Conservation (phyloP, 2,797 vertebrate species). For the Nyctalus aviator region DNA sequence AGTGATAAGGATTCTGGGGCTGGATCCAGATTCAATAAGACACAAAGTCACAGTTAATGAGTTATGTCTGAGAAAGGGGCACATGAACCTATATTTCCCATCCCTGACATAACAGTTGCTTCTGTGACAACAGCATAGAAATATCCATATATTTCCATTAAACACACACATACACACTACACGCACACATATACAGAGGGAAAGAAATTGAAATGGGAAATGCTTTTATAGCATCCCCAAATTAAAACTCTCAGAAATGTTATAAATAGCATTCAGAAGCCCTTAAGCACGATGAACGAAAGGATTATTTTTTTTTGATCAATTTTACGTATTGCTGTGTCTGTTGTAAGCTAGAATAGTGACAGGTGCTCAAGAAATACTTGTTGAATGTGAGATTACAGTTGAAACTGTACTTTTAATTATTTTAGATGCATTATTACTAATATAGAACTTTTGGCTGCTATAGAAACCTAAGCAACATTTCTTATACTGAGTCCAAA, state of each 20-base stretch:
- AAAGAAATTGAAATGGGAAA: not conserved
- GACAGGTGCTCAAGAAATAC: not conserved
- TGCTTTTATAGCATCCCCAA: not conserved
- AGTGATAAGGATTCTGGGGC: not conserved
- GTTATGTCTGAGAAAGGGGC: not conserved
- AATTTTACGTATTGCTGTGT: conserved; percentile 1
- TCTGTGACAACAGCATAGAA: not conserved
- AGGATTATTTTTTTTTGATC: not conserved
- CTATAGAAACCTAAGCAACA: conserved; percentile 20
- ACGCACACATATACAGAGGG: accelerated
- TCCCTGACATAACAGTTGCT: not conserved
- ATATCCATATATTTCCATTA: not conserved
- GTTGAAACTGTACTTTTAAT: not conserved
- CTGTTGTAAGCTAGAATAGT: not conserved
- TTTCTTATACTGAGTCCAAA: not conserved
- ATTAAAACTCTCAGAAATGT: conserved; percentile 29
- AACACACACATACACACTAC: not conserved
- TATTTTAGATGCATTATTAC: not conserved
- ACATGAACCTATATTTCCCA: not conserved
- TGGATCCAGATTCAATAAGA: not conserved
- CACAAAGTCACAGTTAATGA: not conserved
- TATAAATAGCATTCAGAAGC: not conserved
- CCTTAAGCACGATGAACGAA: not conserved
- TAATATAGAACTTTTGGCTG: not conserved
- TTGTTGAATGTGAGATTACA: not conserved